phyloP scores from a whole-genome alignment of 1,140 invertebrate genomes.

The Apolygus lucorum region DNA sequence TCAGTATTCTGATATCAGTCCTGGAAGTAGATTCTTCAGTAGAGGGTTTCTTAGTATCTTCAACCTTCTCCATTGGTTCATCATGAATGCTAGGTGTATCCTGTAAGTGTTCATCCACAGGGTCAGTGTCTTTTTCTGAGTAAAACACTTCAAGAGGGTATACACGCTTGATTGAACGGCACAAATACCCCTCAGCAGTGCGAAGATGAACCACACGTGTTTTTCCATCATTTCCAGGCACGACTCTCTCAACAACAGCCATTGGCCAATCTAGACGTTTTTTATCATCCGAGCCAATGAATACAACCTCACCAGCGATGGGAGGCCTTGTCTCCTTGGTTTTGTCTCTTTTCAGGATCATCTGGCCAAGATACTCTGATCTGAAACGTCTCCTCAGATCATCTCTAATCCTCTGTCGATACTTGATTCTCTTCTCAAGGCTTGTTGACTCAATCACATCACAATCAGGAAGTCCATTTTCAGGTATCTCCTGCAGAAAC shows the following conservation, averaged over 20 bases:
- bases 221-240: slow-evolving; percentile 33
- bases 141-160: slow-evolving; percentile 18
- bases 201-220: slow-evolving; percentile 32
- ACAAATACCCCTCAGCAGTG: slow-evolving; percentile 28
- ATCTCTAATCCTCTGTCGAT: slow-evolving; percentile 14
- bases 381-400: slow-evolving; percentile 19
- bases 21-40: no score
- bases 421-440: slow-evolving; percentile 12
- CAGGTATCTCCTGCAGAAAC: slow-evolving; percentile 34
- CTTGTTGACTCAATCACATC: slow-evolving; percentile 6
- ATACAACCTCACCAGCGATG: slow-evolving; percentile 29
- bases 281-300: slow-evolving; percentile 31
- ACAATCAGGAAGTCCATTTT: slow-evolving; percentile 31
- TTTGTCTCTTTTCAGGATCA: neutral
- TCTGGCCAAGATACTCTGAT: slow-evolving; percentile 25
- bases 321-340: neutral
- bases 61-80: no score
- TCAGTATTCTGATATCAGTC: no score
- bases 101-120: neutral
- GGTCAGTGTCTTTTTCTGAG: neutral
- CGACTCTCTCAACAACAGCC: slow-evolving; percentile 31
- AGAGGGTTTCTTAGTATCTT: no score
- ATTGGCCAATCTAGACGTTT: slow-evolving; percentile 35
- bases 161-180: slow-evolving; percentile 6
- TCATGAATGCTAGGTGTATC: neutral